Conservation (phyloP, 2,113 vertebrate genomes). For the Etia nguti region DNA sequence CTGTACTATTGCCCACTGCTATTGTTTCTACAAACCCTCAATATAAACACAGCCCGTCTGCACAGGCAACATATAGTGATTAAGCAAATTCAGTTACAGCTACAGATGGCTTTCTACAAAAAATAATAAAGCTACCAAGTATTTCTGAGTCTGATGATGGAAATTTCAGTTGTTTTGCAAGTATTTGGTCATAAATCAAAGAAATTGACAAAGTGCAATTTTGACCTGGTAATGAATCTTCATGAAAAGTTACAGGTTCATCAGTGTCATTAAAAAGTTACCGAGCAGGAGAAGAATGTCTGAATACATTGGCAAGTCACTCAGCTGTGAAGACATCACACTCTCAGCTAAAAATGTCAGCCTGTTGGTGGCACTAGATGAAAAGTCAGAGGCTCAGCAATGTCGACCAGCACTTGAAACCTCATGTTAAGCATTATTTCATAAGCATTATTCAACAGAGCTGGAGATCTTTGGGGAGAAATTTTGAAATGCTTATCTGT, state of each 20-base stretch:
- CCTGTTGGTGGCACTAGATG: neutral
- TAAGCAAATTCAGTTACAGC: neutral
- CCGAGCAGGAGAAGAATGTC: neutral
- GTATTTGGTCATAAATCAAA: neutral
- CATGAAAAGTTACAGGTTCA: neutral
- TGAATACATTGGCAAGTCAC: neutral
- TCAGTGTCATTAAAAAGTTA: neutral
- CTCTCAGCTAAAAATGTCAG: neutral
- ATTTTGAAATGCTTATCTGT: neutral
- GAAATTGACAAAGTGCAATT: neutral
- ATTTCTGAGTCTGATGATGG: neutral
- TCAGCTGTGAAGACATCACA: neutral
- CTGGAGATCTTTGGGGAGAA: neutral
- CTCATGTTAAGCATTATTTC: neutral
- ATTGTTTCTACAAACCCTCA: neutral
- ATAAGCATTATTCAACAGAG: neutral
- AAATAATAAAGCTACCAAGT: neutral
- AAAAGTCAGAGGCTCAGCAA: neutral
- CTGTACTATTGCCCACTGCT: neutral
- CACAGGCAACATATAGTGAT: neutral
- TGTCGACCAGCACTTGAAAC: neutral
- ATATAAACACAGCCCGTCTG: neutral
- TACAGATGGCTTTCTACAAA: neutral
- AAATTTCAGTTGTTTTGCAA: neutral
- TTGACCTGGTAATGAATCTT: neutral